Evolutionary conservation across 2,797 vertebrate species (phyloP).

Genomic region (Uromys caudimaculatus): DNA sequence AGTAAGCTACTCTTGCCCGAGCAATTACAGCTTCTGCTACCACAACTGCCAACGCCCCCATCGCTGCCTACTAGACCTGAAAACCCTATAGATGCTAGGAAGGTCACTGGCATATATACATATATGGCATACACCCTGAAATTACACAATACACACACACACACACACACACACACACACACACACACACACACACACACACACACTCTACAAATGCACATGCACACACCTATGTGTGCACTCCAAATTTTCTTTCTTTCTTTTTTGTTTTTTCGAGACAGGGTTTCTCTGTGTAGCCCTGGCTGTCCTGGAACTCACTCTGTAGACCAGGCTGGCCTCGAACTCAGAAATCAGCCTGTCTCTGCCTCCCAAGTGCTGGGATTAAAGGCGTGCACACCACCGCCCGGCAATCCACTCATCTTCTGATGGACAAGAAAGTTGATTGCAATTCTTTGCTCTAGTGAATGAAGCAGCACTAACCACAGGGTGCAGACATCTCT

Average conservation of each 20-base stretch:
- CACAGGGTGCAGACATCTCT: background rate
- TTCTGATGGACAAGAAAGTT: background rate
- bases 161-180: background rate
- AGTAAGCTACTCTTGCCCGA: background rate
- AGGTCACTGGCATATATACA: background rate
- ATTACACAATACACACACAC: background rate
- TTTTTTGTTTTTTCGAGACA: too few relatives aligned
- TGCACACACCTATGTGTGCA: background rate
- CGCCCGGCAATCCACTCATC: too few relatives aligned
- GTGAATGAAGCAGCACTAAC: background rate
- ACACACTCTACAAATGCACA: background rate
- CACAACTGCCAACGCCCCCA: background rate
- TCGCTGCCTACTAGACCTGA: background rate
- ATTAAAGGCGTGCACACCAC: too few relatives aligned
- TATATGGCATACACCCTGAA: background rate
- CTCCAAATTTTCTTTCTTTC: background rate
- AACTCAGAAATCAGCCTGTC: too few relatives aligned
- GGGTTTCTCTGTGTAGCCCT: too few relatives aligned
- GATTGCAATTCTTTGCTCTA: background rate
- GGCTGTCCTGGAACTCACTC: too few relatives aligned
- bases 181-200: background rate
- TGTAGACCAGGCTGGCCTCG: too few relatives aligned
- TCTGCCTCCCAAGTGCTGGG: too few relatives aligned
- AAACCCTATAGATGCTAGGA: background rate
- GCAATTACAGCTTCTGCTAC: background rate